Conservation (phyloP, 1,140 invertebrate genomes). For the Drosophila repletoides region DNA sequence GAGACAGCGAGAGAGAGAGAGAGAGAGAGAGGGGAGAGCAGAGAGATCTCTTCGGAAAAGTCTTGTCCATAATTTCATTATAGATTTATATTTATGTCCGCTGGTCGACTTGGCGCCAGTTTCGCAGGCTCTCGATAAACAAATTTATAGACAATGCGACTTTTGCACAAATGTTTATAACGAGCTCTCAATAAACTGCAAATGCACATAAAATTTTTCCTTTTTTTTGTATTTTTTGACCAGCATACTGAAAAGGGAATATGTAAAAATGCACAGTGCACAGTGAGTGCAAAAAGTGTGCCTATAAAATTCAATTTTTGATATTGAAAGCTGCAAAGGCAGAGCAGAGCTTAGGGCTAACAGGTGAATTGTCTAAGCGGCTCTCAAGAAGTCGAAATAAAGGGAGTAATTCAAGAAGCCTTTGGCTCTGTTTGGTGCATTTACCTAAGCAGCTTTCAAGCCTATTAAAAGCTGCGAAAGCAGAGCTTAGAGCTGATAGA, state of each 20-base stretch:
- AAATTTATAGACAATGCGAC: conserved; percentile 57
- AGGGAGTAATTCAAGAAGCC: too few relatives aligned
- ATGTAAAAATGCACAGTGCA: conserved; percentile 21
- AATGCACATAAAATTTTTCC: conserved; percentile 55
- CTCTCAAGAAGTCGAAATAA: too few relatives aligned
- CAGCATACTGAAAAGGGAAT: conserved; percentile 21
- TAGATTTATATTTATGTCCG: conserved; percentile 19
- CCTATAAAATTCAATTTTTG: conserved; percentile 1
- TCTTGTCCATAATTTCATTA: neutral
- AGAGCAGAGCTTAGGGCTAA: too few relatives aligned
- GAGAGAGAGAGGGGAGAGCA: too few relatives aligned
- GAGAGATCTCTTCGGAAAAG: neutral
- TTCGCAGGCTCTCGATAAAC: conserved; percentile 33
- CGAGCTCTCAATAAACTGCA: conserved; percentile 65
- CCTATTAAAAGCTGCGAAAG: too few relatives aligned
- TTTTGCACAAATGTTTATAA: conserved; percentile 56
- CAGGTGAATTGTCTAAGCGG: too few relatives aligned
- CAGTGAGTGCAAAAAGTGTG: conserved; percentile 31
- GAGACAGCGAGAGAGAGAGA: too few relatives aligned
- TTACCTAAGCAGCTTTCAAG: too few relatives aligned
- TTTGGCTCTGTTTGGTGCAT: too few relatives aligned
- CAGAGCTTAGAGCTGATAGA: too few relatives aligned
- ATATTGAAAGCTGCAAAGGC: neutral
- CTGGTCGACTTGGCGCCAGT: conserved; percentile 53
- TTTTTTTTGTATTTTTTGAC: conserved; percentile 14